Percentiles rank a stretch among this genome's conserved stretches.
Evolutionary conservation across 2,113 vertebrate genomes (phyloP).

Genomic region (Pygoscelis adeliae): DNA sequence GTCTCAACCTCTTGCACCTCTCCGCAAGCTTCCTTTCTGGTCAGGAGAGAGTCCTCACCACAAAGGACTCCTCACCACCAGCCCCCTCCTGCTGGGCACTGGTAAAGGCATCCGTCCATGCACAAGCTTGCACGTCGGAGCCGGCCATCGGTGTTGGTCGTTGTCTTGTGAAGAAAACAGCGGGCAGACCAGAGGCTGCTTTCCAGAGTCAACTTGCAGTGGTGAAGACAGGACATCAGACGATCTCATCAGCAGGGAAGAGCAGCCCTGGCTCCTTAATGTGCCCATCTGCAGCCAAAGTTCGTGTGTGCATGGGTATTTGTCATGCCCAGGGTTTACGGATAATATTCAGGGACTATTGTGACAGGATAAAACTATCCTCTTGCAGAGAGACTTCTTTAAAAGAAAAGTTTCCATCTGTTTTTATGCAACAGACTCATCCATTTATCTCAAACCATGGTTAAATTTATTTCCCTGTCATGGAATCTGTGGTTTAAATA

Average conservation of each 20-base stretch:
- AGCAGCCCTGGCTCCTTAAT: not conserved
- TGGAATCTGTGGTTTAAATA: not conserved
- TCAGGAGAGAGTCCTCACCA: accelerated
- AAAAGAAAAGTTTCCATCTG: not conserved
- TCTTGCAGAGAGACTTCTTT: not conserved
- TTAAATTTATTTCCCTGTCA: not conserved
- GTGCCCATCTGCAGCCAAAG: not conserved
- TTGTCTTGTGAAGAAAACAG: not conserved
- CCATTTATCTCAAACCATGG: not conserved
- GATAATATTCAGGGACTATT: not conserved
- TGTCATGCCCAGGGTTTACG: not conserved
- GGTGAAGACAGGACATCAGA: accelerated
- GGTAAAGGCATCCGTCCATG: not conserved
- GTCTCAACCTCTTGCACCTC: not conserved
- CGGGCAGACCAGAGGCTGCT: accelerated
- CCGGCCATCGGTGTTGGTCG: accelerated
- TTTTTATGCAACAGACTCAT: not conserved
- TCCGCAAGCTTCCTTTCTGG: not conserved
- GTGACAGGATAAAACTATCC: not conserved
- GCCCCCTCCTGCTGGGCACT: not conserved
- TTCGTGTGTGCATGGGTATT: accelerated
- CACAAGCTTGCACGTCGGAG: not conserved
- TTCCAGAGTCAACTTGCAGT: not conserved
- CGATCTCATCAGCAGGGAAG: accelerated
- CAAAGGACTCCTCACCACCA: no score